Evolutionary conservation across 1,140 invertebrate species (phyloP).

Genomic region (Drosophila pectinifera): DNA sequence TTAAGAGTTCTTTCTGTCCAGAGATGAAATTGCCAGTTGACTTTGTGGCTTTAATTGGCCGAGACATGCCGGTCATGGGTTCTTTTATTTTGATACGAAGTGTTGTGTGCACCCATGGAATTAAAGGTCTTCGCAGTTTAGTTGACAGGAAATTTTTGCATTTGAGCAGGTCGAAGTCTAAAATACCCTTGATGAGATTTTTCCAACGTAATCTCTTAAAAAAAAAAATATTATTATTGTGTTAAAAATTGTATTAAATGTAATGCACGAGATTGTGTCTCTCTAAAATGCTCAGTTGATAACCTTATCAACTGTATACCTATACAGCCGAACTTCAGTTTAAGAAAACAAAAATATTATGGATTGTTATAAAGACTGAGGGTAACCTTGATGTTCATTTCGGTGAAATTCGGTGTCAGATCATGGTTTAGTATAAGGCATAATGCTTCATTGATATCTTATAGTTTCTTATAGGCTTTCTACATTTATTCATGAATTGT

Average conservation of each 20-base stretch:
- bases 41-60: conserved; percentile 27
- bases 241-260: background rate
- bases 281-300: background rate
- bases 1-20: background rate
- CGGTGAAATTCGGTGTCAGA: no score
- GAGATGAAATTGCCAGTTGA: conserved; percentile 25
- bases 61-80: conserved; percentile 6
- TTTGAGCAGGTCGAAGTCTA: background rate
- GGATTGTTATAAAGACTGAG: no score
- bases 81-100: conserved; percentile 12
- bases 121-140: conserved; percentile 41
- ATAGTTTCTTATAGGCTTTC: background rate
- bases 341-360: no score
- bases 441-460: background rate
- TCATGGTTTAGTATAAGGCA: no score
- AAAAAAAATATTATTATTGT: background rate
- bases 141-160: conserved; percentile 8
- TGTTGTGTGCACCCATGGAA: conserved; percentile 22
- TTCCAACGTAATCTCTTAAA: background rate
- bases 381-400: no score
- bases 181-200: conserved; percentile 5
- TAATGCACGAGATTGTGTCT: background rate
- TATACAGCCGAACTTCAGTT: no score
- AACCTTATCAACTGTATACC: no score
- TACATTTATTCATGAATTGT: no score